Evolutionary conservation across 30 jellyfish, hydroid and myxozoan species (phyloP).

Genomic region (Clytia hemisphaerica): DNA sequence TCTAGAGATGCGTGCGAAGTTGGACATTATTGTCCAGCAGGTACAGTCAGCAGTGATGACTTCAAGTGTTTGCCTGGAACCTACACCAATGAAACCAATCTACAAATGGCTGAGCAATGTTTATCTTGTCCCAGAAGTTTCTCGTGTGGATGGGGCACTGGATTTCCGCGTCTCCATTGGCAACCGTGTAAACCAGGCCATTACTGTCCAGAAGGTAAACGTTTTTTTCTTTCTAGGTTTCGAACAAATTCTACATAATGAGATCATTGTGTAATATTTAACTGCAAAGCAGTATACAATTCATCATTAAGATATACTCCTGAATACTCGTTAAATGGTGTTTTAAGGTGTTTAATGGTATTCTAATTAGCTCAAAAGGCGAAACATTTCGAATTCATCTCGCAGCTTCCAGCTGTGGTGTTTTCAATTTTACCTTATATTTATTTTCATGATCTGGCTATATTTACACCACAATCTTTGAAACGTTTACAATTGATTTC

Average conservation of each 20-base stretch:
- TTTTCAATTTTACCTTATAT: no score
- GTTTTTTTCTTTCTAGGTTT: neutral
- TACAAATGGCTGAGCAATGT: slow-evolving; percentile 80
- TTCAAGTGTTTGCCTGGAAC: slow-evolving; percentile 96
- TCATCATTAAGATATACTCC: no score
- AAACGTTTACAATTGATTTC: neutral
- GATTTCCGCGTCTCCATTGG: slow-evolving; percentile 77
- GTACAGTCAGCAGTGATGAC: slow-evolving; percentile 68
- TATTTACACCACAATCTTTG: no score
- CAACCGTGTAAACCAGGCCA: slow-evolving; percentile 88
- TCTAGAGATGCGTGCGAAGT: slow-evolving; percentile 56
- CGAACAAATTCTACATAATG: no score
- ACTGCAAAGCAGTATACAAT: no score
- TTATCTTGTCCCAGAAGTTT: slow-evolving; percentile 79
- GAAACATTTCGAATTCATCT: no score
- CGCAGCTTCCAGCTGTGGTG: no score
- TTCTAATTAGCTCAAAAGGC: no score
- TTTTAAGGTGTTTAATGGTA: no score
- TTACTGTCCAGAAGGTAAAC: slow-evolving; percentile 76
- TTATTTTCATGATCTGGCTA: no score
- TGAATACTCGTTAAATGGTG: no score
- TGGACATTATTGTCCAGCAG: slow-evolving; percentile 91
- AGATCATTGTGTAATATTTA: no score
- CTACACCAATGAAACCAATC: slow-evolving; percentile 71
- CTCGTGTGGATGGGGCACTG: slow-evolving; percentile 95